A percentile compares a stretch with the other conserved stretches of the same genome.
Conservation (phyloP, 2,113 vertebrate species). For the Rhynchomys soricoides region DNA sequence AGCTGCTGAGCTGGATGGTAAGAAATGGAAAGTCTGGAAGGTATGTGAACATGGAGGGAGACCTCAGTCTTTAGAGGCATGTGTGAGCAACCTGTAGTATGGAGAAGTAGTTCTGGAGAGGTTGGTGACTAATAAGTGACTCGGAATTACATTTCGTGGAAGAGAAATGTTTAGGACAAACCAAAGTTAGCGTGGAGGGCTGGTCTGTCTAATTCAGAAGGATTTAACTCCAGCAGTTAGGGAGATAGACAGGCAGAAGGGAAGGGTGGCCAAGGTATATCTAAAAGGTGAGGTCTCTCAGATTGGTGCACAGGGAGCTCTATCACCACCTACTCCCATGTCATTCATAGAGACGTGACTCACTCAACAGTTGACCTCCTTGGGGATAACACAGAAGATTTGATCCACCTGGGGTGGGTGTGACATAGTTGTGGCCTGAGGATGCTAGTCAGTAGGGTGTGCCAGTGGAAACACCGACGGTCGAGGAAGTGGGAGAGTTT, state of each 20-base stretch:
- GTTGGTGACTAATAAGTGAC: constrained; percentile 46
- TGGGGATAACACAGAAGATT: background rate
- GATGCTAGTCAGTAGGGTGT: fast-evolving
- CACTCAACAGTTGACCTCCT: background rate
- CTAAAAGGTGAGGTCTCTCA: background rate
- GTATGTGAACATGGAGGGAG: background rate
- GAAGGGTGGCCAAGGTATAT: no score
- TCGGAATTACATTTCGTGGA: constrained; percentile 61
- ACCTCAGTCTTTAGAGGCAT: background rate
- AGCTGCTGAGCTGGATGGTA: background rate
- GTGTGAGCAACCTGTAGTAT: background rate
- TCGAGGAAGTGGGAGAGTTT: background rate
- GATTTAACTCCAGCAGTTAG: background rate
- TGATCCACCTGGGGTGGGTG: background rate
- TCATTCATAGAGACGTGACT: background rate
- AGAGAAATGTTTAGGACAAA: constrained; percentile 57
- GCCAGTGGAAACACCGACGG: fast-evolving
- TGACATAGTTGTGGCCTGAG: background rate
- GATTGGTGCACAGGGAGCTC: background rate
- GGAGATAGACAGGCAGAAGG: background rate
- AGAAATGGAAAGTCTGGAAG: constrained; percentile 39
- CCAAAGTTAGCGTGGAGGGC: constrained; percentile 7
- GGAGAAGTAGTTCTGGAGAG: background rate
- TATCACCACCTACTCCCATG: background rate
- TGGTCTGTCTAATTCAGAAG: constrained; percentile 54